Evolutionary conservation across 1,140 invertebrate genomes (phyloP).

Genomic region (Pemphigus obesinymphae): DNA sequence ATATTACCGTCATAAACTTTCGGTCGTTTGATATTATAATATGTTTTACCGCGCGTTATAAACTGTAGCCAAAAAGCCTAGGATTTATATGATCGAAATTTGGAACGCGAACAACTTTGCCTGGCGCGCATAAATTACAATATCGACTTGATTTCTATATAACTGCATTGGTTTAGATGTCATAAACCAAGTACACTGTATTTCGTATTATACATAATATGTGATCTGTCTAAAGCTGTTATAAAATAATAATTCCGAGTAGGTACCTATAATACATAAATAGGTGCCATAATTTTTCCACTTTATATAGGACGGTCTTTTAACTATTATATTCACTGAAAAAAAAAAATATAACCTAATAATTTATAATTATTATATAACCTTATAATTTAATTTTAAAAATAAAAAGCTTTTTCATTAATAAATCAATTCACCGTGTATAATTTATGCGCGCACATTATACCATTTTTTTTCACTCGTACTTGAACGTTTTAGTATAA

Average conservation of each 20-base stretch:
- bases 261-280: no score
- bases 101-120: constrained; percentile 16
- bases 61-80: background rate
- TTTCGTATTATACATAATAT: background rate
- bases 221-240: no score
- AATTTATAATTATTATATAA: no score
- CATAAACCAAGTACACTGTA: no score
- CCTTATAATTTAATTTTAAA: no score
- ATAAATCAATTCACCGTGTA: background rate
- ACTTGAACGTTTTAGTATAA: background rate
- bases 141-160: background rate
- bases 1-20: constrained; percentile 10
- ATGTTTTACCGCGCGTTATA: background rate
- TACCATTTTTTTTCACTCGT: background rate
- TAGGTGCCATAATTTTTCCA: no score
- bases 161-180: background rate
- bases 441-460: background rate
- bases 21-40: background rate
- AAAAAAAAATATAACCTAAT: no score
- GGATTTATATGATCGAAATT: constrained; percentile 3
- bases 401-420: constrained; percentile 7
- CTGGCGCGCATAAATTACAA: background rate
- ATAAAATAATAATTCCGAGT: no score
- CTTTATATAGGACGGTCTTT: no score
- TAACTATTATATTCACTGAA: no score